These are phyloP conservation scores for Glareola pratincola DNA, from an alignment of 2,113 vertebrate species.

Conservation along the genomic window DNA sequence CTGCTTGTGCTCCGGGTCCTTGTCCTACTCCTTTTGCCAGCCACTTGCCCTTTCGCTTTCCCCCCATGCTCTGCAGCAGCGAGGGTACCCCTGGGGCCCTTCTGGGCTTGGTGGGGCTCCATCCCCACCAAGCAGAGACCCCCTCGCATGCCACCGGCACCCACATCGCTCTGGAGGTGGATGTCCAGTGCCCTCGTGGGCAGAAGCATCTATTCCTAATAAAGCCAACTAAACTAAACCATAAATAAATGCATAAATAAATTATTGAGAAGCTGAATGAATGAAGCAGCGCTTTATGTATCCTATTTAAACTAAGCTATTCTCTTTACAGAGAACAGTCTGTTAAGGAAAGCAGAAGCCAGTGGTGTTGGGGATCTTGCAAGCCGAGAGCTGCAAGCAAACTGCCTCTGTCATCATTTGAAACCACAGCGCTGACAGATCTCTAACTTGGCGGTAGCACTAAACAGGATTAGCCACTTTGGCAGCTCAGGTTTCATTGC, in stretches of 20 bases:
- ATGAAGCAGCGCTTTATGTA: neutral
- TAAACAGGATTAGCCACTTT: conserved; percentile 32
- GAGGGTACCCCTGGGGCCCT: neutral
- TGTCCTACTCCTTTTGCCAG: neutral
- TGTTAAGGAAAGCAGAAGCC: neutral
- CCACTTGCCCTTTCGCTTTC: neutral
- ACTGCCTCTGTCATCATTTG: neutral
- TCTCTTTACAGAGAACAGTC: neutral
- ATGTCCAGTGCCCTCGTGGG: neutral
- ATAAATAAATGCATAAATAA: neutral
- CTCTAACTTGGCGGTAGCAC: neutral
- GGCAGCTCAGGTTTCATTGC: conserved; percentile 32
- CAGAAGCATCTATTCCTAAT: neutral
- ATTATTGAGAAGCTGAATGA: neutral
- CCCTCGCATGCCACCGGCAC: accelerated
- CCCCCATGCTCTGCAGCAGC: neutral
- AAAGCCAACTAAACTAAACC: neutral
- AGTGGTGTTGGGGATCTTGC: neutral
- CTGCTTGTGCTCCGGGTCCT: neutral
- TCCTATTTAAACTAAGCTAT: neutral
- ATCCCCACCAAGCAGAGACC: neutral
- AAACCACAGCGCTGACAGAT: conserved; percentile 8
- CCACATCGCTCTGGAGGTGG: accelerated
- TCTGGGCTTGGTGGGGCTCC: neutral
- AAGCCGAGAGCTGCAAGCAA: neutral